These are phyloP conservation scores for Kryptopterus vitreolus DNA, from an alignment of 2,797 vertebrate genomes.

Conservation along the genomic window DNA sequence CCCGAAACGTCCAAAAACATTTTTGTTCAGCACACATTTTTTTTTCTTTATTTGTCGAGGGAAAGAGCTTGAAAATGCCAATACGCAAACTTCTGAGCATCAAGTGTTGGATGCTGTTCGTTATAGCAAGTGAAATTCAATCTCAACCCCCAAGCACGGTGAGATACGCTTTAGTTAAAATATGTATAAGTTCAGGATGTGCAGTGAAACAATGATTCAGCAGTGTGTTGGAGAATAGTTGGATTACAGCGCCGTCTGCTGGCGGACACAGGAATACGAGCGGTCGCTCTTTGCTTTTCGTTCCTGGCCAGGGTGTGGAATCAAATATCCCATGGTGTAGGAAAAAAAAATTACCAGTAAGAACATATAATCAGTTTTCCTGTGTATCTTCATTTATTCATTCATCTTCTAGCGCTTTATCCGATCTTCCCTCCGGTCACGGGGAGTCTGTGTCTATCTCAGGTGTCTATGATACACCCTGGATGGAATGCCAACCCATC, in stretches of 20 bases:
- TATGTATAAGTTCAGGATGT: slow-evolving; percentile 20
- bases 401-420: too few species aligned
- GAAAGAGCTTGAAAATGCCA: neutral
- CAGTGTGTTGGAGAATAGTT: neutral
- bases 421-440: too few species aligned
- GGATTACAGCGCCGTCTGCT: slow-evolving; percentile 31
- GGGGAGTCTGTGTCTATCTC: too few species aligned
- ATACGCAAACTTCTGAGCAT: neutral
- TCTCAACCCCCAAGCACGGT: neutral
- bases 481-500: too few species aligned
- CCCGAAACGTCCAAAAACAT: slow-evolving; percentile 11
- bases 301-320: neutral
- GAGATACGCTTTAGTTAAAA: neutral
- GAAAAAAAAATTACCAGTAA: too few species aligned
- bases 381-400: too few species aligned
- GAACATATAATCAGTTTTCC: neutral
- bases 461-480: too few species aligned
- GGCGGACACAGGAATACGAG: neutral
- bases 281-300: neutral
- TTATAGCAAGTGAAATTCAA: neutral
- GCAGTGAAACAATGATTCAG: slow-evolving; percentile 38
- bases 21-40: too few species aligned
- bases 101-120: neutral
- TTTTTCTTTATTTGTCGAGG: too few species aligned
- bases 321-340: neutral